phyloP scores from a whole-genome alignment of 2,888 invertebrate genomes.

The Megalurothrips usitatus region DNA sequence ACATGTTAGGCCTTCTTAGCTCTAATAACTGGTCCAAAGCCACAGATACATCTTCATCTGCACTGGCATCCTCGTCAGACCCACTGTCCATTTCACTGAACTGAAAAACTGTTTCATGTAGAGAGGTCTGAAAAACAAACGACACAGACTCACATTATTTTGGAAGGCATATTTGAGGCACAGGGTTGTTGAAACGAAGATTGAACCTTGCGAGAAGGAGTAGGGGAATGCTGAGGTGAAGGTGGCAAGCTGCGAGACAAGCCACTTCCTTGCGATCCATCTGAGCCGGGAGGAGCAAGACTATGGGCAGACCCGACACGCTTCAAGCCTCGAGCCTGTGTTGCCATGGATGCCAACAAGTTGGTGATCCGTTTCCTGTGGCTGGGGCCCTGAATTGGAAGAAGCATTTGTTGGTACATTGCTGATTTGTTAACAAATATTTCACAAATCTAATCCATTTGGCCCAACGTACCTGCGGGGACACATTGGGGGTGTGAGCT shows the following conservation, averaged over 20 bases:
- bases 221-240: slow-evolving; percentile 68
- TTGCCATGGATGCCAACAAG: slow-evolving; percentile 45
- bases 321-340: slow-evolving; percentile 54
- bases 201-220: slow-evolving; percentile 50
- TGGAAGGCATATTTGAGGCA: not conserved
- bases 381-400: slow-evolving; percentile 1
- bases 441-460: slow-evolving; percentile 28
- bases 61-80: slow-evolving; percentile 34
- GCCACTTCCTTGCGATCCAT: slow-evolving; percentile 46
- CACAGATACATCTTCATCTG: slow-evolving; percentile 45
- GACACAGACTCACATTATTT: not conserved
- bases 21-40: slow-evolving; percentile 54
- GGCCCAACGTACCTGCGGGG: slow-evolving; percentile 31
- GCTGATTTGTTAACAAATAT: slow-evolving; percentile 19
- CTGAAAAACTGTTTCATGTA: slow-evolving; percentile 40
- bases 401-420: slow-evolving; percentile 19
- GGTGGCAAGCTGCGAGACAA: slow-evolving; percentile 59
- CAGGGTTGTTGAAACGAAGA: not conserved
- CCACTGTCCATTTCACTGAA: slow-evolving; percentile 32
- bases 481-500: not conserved
- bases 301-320: slow-evolving; percentile 67
- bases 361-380: slow-evolving; percentile 46
- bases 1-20: slow-evolving; percentile 32
- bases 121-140: slow-evolving; percentile 40
- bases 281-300: slow-evolving; percentile 57